These are phyloP conservation scores for Apamea crenata DNA, from an alignment of 2,888 invertebrate species.

Conservation along the genomic window DNA sequence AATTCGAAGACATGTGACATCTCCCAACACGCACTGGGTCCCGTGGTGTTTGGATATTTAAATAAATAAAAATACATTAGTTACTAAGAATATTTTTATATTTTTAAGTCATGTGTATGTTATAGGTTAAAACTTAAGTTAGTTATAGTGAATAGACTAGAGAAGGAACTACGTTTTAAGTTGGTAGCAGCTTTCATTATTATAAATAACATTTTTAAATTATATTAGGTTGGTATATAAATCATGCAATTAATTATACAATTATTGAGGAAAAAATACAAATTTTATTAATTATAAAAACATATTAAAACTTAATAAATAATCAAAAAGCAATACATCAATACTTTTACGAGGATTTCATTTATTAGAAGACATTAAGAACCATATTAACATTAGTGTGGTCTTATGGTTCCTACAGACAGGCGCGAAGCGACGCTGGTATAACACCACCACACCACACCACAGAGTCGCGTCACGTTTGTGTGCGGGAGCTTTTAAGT, in stretches of 20 bases:
- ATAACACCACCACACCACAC: not conserved
- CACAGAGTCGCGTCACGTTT: not conserved
- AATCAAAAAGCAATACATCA: constrained; percentile 24
- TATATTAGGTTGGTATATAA: constrained; percentile 3
- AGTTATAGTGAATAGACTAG: constrained; percentile 34
- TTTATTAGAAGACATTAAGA: not conserved
- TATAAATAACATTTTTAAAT: not conserved
- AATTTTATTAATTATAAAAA: constrained; percentile 3
- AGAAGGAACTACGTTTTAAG: constrained; percentile 35
- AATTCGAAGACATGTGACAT: too few species aligned
- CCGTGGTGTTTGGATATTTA: not conserved
- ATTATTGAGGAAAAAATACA: constrained; percentile 6
- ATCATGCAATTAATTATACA: constrained; percentile 20
- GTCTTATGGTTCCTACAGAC: not conserved
- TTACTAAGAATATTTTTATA: constrained; percentile 29
- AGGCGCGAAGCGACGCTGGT: not conserved
- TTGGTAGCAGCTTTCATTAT: constrained; percentile 24
- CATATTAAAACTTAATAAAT: constrained; percentile 21
- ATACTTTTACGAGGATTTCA: constrained; percentile 18
- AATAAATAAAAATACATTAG: constrained; percentile 8
- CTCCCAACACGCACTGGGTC: too few species aligned
- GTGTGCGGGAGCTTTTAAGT: not conserved
- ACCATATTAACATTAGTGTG: not conserved
- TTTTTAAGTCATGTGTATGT: constrained; percentile 24
- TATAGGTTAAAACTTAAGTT: constrained; percentile 33